Evolutionary conservation across 2,113 vertebrate genomes (phyloP), one percentile per base, ranked within the genome.

Genomic region (Coregonus clupeaformis): DNA sequence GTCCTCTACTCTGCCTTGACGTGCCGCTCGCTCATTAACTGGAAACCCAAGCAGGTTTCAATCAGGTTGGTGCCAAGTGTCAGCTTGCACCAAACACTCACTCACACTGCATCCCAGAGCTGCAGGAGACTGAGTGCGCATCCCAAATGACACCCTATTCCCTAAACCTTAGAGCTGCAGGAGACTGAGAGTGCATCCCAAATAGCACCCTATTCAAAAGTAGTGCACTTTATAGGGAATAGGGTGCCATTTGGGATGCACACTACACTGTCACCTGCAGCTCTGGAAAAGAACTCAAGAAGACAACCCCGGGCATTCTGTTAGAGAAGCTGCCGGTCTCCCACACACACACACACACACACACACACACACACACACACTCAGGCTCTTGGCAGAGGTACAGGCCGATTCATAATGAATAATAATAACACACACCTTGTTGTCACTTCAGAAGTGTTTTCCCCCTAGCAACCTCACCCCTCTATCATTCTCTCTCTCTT

Each of bases 361-460:
- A 16, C 47, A 4, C 47, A 16, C 45, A 14, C 47, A 14, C 47
- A 49, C 47, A 3, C 47, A 49, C 47, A 85, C 74, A 84, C 74
- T 47, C 63, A 47, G 57, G 71, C 71, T 87, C 77, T 79, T 85
- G 84, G 86, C 87, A 88, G 81, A 62, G 83, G 84, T 82, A 85
- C 85, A 88, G 77, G 84, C 86, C 83, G 84, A 85, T 87, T 89
- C 80, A 86, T 4, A 49, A 87, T 91, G 87, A 86, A 87, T 87
- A 84, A 77, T 86, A 63, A 69, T 71, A 64, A 77, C 65, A 74
- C 82, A 84, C 78, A 84, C 77, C 73, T 30, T 0, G 3, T 69
- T 36, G 4, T 59, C 20, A 67, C 52, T 65, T 84, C 36, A 0
- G 69, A 83, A 57, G 63, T 75, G 68, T 80, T 74, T 68, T 30